Base-by-base conservation (phyloP, 2,888 invertebrate genomes). In the Tricholauxania praeusta region DNA sequence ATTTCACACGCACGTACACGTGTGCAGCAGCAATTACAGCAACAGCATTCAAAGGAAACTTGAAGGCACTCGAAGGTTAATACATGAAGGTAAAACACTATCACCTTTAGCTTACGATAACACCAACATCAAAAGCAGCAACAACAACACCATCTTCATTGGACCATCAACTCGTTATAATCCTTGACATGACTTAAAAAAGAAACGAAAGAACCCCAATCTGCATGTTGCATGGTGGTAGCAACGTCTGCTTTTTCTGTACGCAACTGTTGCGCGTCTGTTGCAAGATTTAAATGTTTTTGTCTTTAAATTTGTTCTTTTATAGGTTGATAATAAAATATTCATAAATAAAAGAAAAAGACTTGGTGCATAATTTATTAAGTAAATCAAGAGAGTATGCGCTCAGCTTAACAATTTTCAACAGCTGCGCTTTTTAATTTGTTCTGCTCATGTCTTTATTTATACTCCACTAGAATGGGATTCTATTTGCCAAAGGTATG, bases 111-210 rank as follows among this genome's bases (percentile, higher is more conserved):
- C 55, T 22, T 17, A n/a, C 55, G 10, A 17, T 19, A 55, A 53
- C 53, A 53, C 53, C 53, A 53, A 10, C 53, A 55, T 32, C 60
- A 39, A n/a, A n/a, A 39, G 4, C 60, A 62, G 60, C 39, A 39
- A 10, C 60, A 39, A n/a, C 60, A 62, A 39, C 28, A 62, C 12
- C 60, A 39, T 62, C 60, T 39, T 39, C 10, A 39, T 39, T 10
- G 39, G 10, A 10, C 39, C 39, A 39, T 39, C 39, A 39, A 28
- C 7, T n/a, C 32, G 12, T n/a, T 32, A n/a, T 62, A 47, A 62
- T 62, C 60, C 60, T 62, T 62, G 47, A 62, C 60, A 62, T 62
- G 39, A 17, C 39, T 62, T 39, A 39, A 39, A 39, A 10, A 39
- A 39, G 39, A 6, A 39, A 39, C 10, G 39, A 39, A 39, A 39